Base-by-base conservation (phyloP, 2,113 vertebrate species). In the Grus americana region DNA sequence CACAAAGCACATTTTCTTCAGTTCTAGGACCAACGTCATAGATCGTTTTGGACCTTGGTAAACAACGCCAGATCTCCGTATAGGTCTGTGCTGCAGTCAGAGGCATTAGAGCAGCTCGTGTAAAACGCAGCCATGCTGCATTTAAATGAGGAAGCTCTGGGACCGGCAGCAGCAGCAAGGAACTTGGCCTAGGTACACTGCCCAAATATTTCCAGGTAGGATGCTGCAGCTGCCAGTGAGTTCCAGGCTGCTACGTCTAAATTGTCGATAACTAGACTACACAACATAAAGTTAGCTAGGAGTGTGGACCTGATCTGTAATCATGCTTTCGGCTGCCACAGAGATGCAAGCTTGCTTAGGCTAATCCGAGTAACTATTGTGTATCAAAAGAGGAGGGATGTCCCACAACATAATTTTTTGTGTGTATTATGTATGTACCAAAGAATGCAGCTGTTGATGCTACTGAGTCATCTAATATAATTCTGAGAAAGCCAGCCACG, bases 311-410 rank as follows among this genome's bases (percentile, higher is more conserved):
- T 79, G 21, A 57, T 18, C 58, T 27, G 9, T 0, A 1, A 7
- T 34, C 34, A 21, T 0, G 1, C 46, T 76, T 92, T 44, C 66
- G 68, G 40, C 44, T 11, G 3, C 74, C 40, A 46, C 5, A 24
- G 2, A 55, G 18, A 15, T 8, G 3, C 17, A 79, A 66, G 0
- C 12, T 90, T 32, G 34, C 21, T 80, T 52, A 44, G 18, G 34
- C 44, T 52, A 83, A 40, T 27, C 42, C 0, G 0, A 73, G 27
- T 14, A 86, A 75, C 36, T 27, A 19, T 3, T n/a, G 16, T 40
- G 2, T 63, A 52, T 34, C 40, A 40, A 44, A 80, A 90, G 22
- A 58, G 34, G 34, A 65, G 5, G 18, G 27, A 62, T 79, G 49
- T 15, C 32, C 24, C 34, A 61, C 32, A 72, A 22, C 1, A 18